Conservation (phyloP, 1,140 invertebrate species). For the Mesaphorura yosii region DNA sequence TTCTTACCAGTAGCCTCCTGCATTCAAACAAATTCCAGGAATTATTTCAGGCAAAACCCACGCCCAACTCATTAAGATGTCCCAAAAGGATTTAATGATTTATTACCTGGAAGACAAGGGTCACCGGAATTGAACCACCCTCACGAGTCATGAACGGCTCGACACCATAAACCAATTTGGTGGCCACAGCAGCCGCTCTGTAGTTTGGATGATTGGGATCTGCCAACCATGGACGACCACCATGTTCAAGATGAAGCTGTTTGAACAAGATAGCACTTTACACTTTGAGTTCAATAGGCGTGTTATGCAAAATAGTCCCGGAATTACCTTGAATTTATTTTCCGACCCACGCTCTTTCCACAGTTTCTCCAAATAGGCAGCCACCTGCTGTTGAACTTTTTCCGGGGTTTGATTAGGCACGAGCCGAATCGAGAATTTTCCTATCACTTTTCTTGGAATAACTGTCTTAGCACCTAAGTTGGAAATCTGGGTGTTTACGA, state of each 20-base stretch:
- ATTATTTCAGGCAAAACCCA: not conserved
- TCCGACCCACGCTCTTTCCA: constrained; percentile 60
- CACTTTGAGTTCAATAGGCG: not conserved
- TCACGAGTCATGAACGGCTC: constrained; percentile 90
- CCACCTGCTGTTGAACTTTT: constrained; percentile 59
- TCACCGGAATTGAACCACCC: constrained; percentile 92
- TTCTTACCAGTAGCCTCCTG: constrained; percentile 83
- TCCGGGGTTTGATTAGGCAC: constrained; percentile 82
- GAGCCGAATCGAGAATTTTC: constrained; percentile 91
- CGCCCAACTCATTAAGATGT: constrained; percentile 38
- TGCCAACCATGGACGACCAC: constrained; percentile 80
- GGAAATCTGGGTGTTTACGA: constrained; percentile 31
- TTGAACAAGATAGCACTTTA: not conserved
- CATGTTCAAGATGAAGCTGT: constrained; percentile 54
- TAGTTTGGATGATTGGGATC: constrained; percentile 87
- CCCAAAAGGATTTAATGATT: not conserved
- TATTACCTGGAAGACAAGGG: constrained; percentile 57
- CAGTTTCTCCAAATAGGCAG: constrained; percentile 56
- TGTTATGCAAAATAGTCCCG: not conserved
- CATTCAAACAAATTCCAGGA: constrained; percentile 6
- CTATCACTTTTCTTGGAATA: constrained; percentile 85
- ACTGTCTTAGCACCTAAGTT: constrained; percentile 89
- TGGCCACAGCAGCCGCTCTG: constrained; percentile 71
- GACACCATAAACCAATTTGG: constrained; percentile 77
- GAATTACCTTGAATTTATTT: constrained; percentile 69